Evolutionary conservation across 2,797 vertebrate species (phyloP), one percentile per base, ranked within the genome.

Genomic region (Pagetopsis macropterus): DNA sequence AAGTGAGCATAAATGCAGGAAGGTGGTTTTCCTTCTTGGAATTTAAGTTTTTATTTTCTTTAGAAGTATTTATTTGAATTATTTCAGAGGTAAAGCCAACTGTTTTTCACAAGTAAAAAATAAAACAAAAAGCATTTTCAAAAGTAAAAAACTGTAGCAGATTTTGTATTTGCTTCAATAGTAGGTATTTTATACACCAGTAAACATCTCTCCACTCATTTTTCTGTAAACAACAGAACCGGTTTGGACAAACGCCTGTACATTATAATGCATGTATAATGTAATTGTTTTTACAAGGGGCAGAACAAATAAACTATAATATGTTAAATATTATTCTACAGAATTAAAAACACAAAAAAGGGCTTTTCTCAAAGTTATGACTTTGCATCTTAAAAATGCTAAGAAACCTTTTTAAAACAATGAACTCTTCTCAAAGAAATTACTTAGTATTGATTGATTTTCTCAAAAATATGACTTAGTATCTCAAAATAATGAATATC

Each of bases 11-110:
- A 6, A 41, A 50, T 1, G 0, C 40, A 37, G n/a, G 17, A 4
- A 37, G 27, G 14, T 55, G n/a, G 15, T 49, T 77, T 0, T 37
- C 21, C 3, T 9, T 27, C 3, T 57, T 15, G 23, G 19, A 27
- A 4, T 27, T 27, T 27, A 27, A 27, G 27, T 27, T 27, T 27
- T 27, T 27, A 5, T 27, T 27, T 27, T 27, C 27, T 27, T 27
- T 27, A 27, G 27, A 27, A 27, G 27, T 27, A 27, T 27, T 44
- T 1, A 57, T 51, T 33, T 64, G 0, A 51, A 46, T 59, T 17
- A 0, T 0, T 15, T 27, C 19, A 0, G 5, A 37, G 3, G 19
- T 33, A 27, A 54, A 65, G 51, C 4, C 0, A 3, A 33, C 4
- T 10, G 1, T 33, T 3, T 27, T 48, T 72, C 9, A 41, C 15